Evolutionary conservation across 2,888 invertebrate genomes (phyloP).

Genomic region (Phyto melanocephala): DNA sequence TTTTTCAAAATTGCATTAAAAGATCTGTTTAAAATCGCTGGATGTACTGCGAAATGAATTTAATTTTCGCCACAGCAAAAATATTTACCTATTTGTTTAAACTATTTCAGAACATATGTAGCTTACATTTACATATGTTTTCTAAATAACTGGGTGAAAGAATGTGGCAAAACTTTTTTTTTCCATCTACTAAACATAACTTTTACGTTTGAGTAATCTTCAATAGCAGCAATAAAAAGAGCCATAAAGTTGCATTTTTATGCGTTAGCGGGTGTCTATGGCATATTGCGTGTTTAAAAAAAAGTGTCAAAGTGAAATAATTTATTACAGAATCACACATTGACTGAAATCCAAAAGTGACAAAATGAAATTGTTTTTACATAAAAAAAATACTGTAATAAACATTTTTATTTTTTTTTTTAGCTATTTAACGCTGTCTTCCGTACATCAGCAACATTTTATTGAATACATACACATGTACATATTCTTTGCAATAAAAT

Average conservation of each 20-base stretch:
- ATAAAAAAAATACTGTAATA: slow-evolving; percentile 18
- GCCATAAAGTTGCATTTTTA: background rate
- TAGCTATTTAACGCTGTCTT: background rate
- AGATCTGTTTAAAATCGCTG: too few relatives aligned
- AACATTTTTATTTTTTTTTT: slow-evolving; percentile 9
- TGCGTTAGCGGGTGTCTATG: background rate
- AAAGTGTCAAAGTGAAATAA: slow-evolving; percentile 39
- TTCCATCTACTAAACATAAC: too few relatives aligned
- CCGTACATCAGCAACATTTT: slow-evolving; percentile 12
- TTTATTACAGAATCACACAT: slow-evolving; percentile 36
- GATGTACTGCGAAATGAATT: too few relatives aligned
- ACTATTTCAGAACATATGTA: too few relatives aligned
- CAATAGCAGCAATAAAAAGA: background rate
- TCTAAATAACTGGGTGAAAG: too few relatives aligned
- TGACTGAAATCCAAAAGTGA: slow-evolving; percentile 33
- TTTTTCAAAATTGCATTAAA: too few relatives aligned
- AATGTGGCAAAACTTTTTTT: too few relatives aligned
- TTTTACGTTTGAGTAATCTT: background rate
- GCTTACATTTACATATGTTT: too few relatives aligned
- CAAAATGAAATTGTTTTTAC: slow-evolving; percentile 27
- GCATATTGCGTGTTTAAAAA: slow-evolving; percentile 13
- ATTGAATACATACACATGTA: too few relatives aligned
- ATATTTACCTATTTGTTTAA: too few relatives aligned
- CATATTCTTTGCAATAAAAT: slow-evolving; percentile 2
- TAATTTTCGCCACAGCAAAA: too few relatives aligned